Evolutionary conservation across 2,888 invertebrate species (phyloP).

Genomic region (Drosophila rubida): DNA sequence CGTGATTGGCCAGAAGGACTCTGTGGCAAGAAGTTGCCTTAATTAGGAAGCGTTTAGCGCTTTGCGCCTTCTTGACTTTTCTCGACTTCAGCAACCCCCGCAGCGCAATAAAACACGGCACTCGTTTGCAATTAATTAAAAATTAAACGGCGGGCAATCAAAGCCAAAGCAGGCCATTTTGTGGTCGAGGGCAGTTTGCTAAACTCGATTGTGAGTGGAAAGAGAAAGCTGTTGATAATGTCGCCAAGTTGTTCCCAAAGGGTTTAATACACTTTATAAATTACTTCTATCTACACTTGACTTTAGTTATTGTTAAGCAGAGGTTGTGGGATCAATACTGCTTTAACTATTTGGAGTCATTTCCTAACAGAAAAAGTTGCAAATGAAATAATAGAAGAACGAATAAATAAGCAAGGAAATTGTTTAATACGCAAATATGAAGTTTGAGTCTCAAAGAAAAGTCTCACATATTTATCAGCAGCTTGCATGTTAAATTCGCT

Average conservation of each 20-base stretch:
- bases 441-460: neutral
- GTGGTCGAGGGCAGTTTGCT: neutral
- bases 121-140: slow-evolving; percentile 59
- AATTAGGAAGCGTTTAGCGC: slow-evolving; percentile 75
- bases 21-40: slow-evolving; percentile 54
- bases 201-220: neutral
- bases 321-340: too few relatives aligned
- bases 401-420: neutral
- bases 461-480: too few relatives aligned
- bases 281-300: too few relatives aligned
- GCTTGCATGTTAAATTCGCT: too few relatives aligned
- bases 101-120: neutral
- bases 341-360: too few relatives aligned
- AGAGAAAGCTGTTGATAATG: neutral
- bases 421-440: neutral
- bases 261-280: neutral
- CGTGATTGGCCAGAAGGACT: slow-evolving; percentile 66
- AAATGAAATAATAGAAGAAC: too few relatives aligned
- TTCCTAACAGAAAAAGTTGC: too few relatives aligned
- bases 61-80: slow-evolving; percentile 69
- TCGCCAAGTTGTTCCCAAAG: neutral
- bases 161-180: slow-evolving; percentile 12
- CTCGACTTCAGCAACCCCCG: slow-evolving; percentile 15
- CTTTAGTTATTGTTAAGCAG: too few relatives aligned
- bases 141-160: slow-evolving; percentile 35